Conservation (phyloP, 2,113 vertebrate genomes). For the Thomomys bottae region DNA sequence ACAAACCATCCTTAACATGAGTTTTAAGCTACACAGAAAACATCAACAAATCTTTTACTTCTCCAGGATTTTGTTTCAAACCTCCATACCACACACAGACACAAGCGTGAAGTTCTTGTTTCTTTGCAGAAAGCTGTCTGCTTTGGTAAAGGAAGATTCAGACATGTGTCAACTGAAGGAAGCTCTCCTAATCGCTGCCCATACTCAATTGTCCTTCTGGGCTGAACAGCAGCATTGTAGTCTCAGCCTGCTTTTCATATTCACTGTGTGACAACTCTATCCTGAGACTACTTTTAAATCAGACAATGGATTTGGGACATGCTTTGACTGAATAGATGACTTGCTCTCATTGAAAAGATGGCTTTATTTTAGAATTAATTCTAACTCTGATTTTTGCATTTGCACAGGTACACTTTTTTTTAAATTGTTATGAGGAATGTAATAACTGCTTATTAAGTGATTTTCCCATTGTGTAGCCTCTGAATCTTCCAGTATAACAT, state of each 20-base stretch:
- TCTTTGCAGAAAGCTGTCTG: background rate
- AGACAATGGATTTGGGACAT: background rate
- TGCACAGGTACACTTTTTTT: background rate
- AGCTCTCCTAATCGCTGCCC: background rate
- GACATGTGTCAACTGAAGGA: background rate
- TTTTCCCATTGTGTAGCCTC: background rate
- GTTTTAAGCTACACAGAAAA: background rate
- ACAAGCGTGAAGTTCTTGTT: background rate
- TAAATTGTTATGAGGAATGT: background rate
- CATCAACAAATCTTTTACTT: background rate
- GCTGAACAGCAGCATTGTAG: background rate
- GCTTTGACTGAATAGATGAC: background rate
- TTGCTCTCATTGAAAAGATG: background rate
- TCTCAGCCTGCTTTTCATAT: background rate
- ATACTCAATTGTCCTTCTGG: background rate
- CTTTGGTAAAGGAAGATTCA: background rate
- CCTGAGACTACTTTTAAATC: background rate
- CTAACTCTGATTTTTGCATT: background rate
- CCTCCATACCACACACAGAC: background rate
- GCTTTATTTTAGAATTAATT: slow-evolving; percentile 41
- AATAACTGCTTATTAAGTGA: background rate
- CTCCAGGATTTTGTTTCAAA: background rate
- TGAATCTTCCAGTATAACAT: background rate
- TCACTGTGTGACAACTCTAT: background rate
- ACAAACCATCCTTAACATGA: background rate